Evolutionary conservation across 2,113 vertebrate genomes (phyloP), one percentile per base, ranked within the genome.

Genomic region (Equus przewalskii): DNA sequence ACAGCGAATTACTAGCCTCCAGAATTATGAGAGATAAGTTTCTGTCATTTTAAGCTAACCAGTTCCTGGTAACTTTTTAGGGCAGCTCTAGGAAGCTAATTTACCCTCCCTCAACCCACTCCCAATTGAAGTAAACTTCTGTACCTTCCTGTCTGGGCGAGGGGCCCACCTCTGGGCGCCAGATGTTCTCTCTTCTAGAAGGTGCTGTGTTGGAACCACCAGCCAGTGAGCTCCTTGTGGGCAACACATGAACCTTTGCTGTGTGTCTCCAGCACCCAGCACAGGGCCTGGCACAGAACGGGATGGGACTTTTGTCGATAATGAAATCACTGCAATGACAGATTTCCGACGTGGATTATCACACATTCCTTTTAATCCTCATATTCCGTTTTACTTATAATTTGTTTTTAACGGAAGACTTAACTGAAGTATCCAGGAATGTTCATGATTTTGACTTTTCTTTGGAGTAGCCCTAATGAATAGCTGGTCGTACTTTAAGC

Each of bases 351-450:
- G 5, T 5, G n/a, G 26, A 41, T 67, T 64, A 11, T 70, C 36
- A 90, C 19, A 58, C 1, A 8, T 69, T 60, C 26, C 21, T 86
- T 85, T 89, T 22, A 62, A 64, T 62, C 69, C 46, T 72, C 51
- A 30, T 33, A n/a, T 60, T 94, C 75, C 82, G 21, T 70, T 94
- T 72, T 14, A 54, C 51, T 14, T 54, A 54, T 49, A 4, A 76
- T 97, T 78, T 86, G 41, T 75, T 58, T 81, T 67, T 54, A 64
- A 49, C 80, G 78, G 64, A 67, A 81, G 78, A 91, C 15, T 56
- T 49, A 97, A 22, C 67, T 33, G 5, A 94, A 21, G 26, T 44
- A 46, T 70, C 72, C 49, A 30, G 19, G 70, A 70, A 5, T 60
- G 10, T 49, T 46, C 76, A 49, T 65, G 60, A 78, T 85, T 76